phyloP scores from a whole-genome alignment of 2,113 vertebrate genomes.

The Varanus komodoensis region DNA sequence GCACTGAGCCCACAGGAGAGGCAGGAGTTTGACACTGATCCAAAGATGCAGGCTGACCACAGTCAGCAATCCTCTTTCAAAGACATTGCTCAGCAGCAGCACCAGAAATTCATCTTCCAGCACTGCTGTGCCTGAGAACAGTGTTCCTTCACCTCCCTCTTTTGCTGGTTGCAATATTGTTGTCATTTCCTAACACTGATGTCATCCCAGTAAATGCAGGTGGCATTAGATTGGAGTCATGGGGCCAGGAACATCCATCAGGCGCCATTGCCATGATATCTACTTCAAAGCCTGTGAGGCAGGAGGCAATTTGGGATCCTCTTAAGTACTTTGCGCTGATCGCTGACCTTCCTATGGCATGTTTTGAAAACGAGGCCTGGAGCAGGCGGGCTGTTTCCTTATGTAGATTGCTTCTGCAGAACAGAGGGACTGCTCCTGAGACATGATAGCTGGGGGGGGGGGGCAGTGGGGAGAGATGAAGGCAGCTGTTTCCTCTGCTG shows the following conservation, averaged over 20 bases:
- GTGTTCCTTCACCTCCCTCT: not conserved
- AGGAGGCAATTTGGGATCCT: slow-evolving; percentile 55
- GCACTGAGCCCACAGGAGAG: not conserved
- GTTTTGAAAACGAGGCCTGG: slow-evolving; percentile 37
- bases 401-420: not conserved
- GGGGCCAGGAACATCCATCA: slow-evolving; percentile 37
- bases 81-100: too few relatives aligned
- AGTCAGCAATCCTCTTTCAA: not conserved
- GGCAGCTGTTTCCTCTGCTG: not conserved
- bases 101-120: not conserved
- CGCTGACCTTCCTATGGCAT: slow-evolving; percentile 13
- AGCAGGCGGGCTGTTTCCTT: not conserved
- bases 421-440: not conserved
- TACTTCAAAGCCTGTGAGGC: slow-evolving; percentile 35
- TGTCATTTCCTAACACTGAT: slow-evolving; percentile 21
- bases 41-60: not conserved
- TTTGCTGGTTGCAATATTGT: not conserved
- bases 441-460: not conserved
- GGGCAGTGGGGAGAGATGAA: not conserved
- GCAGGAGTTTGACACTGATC: not conserved
- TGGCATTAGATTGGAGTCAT: slow-evolving; percentile 34
- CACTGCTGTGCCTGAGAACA: not conserved
- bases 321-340: slow-evolving; percentile 35
- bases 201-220: not conserved
- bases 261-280: not conserved